Evolutionary conservation across 1,140 invertebrate genomes (phyloP).

Genomic region (Venustaconcha ellipsiformis): DNA sequence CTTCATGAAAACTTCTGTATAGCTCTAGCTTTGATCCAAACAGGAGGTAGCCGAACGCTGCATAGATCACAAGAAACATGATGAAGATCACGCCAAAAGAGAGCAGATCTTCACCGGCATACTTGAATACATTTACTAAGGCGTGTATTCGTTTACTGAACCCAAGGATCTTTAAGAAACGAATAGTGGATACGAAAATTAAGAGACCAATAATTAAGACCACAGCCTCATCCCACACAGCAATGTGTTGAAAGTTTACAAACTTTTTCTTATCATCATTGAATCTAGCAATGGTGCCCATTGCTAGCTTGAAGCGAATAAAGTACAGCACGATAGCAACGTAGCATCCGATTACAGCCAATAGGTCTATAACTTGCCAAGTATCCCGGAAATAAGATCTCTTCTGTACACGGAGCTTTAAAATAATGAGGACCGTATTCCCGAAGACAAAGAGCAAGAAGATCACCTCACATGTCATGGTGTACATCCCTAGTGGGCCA

Average conservation of each 20-base stretch:
- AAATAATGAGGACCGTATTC: slow-evolving; percentile 10
- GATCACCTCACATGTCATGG: slow-evolving; percentile 22
- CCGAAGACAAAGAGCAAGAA: slow-evolving; percentile 24
- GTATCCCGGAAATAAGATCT: slow-evolving; percentile 28
- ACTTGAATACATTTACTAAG: slow-evolving; percentile 18
- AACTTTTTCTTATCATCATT: slow-evolving; percentile 21
- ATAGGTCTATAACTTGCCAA: slow-evolving; percentile 35
- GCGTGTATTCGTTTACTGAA: slow-evolving; percentile 27
- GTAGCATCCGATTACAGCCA: slow-evolving; percentile 8
- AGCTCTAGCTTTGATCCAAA: slow-evolving; percentile 11
- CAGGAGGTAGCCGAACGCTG: slow-evolving; percentile 10
- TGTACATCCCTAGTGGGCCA: slow-evolving; percentile 15
- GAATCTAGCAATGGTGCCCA: slow-evolving; percentile 19
- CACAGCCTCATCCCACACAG: slow-evolving; percentile 34
- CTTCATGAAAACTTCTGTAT: slow-evolving; percentile 18
- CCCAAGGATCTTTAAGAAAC: slow-evolving; percentile 34
- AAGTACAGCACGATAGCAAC: slow-evolving; percentile 12
- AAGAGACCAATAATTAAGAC: slow-evolving; percentile 23
- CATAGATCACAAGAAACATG: slow-evolving; percentile 7
- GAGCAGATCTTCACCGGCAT: slow-evolving; percentile 23
- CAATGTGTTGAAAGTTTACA: slow-evolving; percentile 42
- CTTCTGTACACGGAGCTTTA: slow-evolving; percentile 16
- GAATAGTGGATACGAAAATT: slow-evolving; percentile 30
- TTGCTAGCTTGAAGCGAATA: slow-evolving; percentile 6
- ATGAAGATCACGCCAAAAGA: slow-evolving; percentile 19